Evolutionary conservation across 1,140 invertebrate genomes (phyloP).

Genomic region (Meloidogyne chitwoodi): DNA sequence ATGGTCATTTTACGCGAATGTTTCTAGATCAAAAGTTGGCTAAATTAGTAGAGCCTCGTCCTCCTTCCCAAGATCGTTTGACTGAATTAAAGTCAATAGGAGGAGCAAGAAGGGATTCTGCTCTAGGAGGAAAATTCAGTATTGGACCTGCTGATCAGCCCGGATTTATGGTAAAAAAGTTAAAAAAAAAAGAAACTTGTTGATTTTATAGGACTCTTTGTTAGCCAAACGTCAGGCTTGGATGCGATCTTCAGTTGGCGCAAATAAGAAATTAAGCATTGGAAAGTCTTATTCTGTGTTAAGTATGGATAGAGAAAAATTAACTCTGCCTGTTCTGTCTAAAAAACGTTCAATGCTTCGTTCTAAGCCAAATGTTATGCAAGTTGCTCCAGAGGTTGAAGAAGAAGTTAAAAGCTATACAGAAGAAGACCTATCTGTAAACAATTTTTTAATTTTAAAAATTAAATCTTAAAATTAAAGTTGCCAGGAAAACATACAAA

Average conservation of each 20-base stretch:
- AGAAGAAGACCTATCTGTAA: slow-evolving; percentile 28
- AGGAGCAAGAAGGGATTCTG: neutral
- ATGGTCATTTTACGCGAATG: slow-evolving; percentile 38
- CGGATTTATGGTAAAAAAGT: neutral
- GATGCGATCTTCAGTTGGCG: slow-evolving; percentile 52
- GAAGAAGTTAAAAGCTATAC: slow-evolving; percentile 34
- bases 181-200: neutral
- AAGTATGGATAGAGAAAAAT: slow-evolving; percentile 46
- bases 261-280: slow-evolving; percentile 34
- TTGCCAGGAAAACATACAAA: slow-evolving; percentile 42
- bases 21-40: slow-evolving; percentile 50
- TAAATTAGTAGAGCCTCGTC: slow-evolving; percentile 1
- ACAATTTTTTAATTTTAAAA: neutral
- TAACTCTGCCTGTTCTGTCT: slow-evolving; percentile 49
- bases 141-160: slow-evolving; percentile 41
- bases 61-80: neutral
- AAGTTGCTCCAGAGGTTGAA: slow-evolving; percentile 37
- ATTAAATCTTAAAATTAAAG: slow-evolving; percentile 33
- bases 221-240: slow-evolving; percentile 51
- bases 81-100: neutral
- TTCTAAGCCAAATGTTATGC: slow-evolving; percentile 45
- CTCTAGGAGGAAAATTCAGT: slow-evolving; percentile 31
- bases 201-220: slow-evolving; percentile 27
- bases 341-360: slow-evolving; percentile 39
- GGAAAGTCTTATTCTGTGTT: slow-evolving; percentile 56